Evolutionary conservation across 2,888 invertebrate genomes (phyloP).

Genomic region (Volucella inanis): DNA sequence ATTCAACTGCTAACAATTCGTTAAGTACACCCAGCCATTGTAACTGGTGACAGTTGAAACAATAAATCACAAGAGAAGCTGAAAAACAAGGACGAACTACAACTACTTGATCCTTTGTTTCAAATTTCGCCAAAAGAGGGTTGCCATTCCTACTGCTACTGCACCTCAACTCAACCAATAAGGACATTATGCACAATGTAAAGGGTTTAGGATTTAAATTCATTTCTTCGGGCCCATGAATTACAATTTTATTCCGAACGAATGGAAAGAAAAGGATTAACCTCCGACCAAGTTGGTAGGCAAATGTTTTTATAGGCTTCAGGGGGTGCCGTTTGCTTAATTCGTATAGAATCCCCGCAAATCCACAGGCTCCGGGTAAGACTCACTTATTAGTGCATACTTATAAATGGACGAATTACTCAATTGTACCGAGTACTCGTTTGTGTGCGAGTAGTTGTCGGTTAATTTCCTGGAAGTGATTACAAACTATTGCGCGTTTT

Average conservation of each 20-base stretch:
- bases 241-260: constrained; percentile 68
- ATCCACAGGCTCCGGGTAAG: constrained; percentile 50
- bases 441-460: constrained; percentile 19
- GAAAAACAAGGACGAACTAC: constrained; percentile 46
- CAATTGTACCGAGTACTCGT: background rate
- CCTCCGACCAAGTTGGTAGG: constrained; percentile 12
- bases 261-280: constrained; percentile 64
- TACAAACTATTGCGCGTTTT: constrained; percentile 51
- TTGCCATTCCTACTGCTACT: constrained; percentile 10
- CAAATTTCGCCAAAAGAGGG: constrained; percentile 54
- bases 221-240: constrained; percentile 30
- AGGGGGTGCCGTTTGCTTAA: constrained; percentile 62
- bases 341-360: constrained; percentile 29
- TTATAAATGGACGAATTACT: background rate
- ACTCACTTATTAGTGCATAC: too few species aligned
- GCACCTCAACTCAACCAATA: constrained; percentile 50
- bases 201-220: constrained; percentile 18
- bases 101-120: constrained; percentile 70
- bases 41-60: constrained; percentile 68
- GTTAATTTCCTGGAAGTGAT: constrained; percentile 72
- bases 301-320: constrained; percentile 68
- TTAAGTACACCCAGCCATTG: constrained; percentile 60
- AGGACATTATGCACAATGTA: constrained; percentile 41
- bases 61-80: constrained; percentile 44
- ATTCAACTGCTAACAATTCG: constrained; percentile 61